Percentiles rank a stretch among this genome's conserved stretches.
Conservation (phyloP, 53 echinoderm and acorn worm species). For the Astropecten irregularis region DNA sequence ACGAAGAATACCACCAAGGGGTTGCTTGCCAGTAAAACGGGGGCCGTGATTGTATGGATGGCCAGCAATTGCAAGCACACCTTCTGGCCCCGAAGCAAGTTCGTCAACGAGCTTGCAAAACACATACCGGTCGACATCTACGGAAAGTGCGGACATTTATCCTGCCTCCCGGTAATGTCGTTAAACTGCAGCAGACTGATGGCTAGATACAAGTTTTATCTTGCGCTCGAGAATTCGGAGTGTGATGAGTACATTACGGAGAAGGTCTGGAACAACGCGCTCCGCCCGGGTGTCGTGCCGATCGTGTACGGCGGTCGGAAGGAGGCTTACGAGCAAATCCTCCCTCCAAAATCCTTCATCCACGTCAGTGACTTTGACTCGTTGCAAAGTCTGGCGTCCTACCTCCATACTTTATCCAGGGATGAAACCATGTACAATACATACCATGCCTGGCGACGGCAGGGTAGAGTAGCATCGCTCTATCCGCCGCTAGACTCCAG, state of each 20-base stretch:
- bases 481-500: constrained; percentile 68
- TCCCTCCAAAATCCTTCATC: constrained; percentile 80
- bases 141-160: constrained; percentile 67
- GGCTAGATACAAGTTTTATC: constrained; percentile 78
- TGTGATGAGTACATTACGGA: constrained; percentile 85
- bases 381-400: constrained; percentile 55
- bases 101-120: constrained; percentile 64
- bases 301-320: constrained; percentile 80
- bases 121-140: constrained; percentile 73
- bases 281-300: constrained; percentile 71
- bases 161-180: constrained; percentile 76
- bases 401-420: background rate
- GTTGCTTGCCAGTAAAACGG: constrained; percentile 64
- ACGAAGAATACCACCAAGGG: too few species aligned
- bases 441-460: constrained; percentile 73
- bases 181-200: constrained; percentile 67
- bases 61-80: constrained; percentile 87
- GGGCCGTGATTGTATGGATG: constrained; percentile 76
- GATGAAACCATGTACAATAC: constrained; percentile 76
- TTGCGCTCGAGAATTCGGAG: constrained; percentile 83
- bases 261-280: constrained; percentile 82
- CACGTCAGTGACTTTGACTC: constrained; percentile 76
- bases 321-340: constrained; percentile 72
- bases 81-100: constrained; percentile 84
- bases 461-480: constrained; percentile 54